Base-by-base conservation (phyloP, 2,113 vertebrate species). In the Procavia capensis region DNA sequence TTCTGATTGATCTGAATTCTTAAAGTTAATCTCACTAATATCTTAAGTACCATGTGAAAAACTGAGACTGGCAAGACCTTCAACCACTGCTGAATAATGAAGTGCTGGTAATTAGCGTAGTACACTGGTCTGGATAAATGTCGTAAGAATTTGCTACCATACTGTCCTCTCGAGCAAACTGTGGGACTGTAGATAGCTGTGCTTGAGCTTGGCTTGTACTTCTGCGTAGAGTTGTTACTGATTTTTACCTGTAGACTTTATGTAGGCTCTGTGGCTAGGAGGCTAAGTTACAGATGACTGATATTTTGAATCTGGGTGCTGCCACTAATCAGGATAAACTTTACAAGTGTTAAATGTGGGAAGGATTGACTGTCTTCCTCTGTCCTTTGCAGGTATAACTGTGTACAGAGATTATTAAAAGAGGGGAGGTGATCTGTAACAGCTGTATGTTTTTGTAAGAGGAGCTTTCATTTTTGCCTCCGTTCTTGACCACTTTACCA, bases 21-120 rank as follows among this genome's bases (percentile, higher is more conserved):
- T 80, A 50, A 54, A 86, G 13, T 82, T 94, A 85, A 85, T 64
- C 92, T 96, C 74, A 88, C 27, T 91, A 47, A 31, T 76, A 86
- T 20, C 45, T 91, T 29, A 29, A 50, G 4, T 78, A 24, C 24
- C 31, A 57, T 57, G 11, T 91, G 74, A 93, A 85, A 90, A 82
- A 83, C 70, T 47, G 54, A 85, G 74, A 10, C 31, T 94, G 29
- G 19, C 57, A 96, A 66, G 8, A 64, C 93, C 66, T 84, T 84
- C 36, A 41, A 84, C 82, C 54, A 95, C 79, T 93, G 45, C 74
- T 96, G 72, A 94, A 43, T 57, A 75, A 61, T 76, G 17, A 27
- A 25, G 36, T 81, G 41, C 29, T 72, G 41, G 22, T 92, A 85
- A 74, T 80, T 90, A 74, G 41, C 54, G 47, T 7, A 75, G 17